Percentiles rank a stretch among this genome's conserved stretches.
These are phyloP conservation scores for Eublepharis macularius DNA, from an alignment of 2,113 vertebrate genomes.

Conservation along the genomic window DNA sequence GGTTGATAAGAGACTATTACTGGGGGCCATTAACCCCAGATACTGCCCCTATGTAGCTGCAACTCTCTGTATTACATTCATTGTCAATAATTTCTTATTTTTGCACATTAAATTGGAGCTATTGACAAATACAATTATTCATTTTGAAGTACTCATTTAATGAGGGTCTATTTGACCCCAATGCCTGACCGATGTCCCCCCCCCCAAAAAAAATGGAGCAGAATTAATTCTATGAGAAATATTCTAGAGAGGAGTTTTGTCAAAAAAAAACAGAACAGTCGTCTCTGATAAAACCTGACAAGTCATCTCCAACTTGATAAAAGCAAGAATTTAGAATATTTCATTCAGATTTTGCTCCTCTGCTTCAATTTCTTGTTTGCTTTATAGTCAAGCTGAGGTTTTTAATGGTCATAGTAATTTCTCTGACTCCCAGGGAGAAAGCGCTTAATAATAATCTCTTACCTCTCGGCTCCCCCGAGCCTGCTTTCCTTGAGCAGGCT, in stretches of 20 bases:
- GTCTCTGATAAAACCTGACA: conserved; percentile 36
- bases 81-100: too few species aligned
- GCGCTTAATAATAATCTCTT: conserved; percentile 63
- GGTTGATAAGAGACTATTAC: too few species aligned
- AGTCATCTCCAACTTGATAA: conserved; percentile 54
- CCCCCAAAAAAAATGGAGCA: not conserved
- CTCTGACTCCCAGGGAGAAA: conserved; percentile 53
- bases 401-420: conserved; percentile 55
- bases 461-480: conserved; percentile 53
- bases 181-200: not conserved
- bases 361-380: conserved; percentile 3
- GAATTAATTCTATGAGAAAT: not conserved
- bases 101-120: not conserved
- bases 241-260: conserved; percentile 24
- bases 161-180: not conserved
- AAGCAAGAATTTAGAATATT: conserved; percentile 51
- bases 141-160: not conserved
- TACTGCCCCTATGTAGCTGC: too few species aligned
- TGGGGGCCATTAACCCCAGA: too few species aligned
- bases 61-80: too few species aligned
- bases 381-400: conserved; percentile 53
- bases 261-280: conserved; percentile 37
- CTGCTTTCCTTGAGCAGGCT: conserved; percentile 47
- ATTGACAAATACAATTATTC: not conserved
- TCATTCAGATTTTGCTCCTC: not conserved